A percentile compares a stretch with the other conserved stretches of the same genome.
These are phyloP conservation scores for Cardiocondyla obscurior DNA, from an alignment of 1,140 invertebrate genomes.

Conservation along the genomic window DNA sequence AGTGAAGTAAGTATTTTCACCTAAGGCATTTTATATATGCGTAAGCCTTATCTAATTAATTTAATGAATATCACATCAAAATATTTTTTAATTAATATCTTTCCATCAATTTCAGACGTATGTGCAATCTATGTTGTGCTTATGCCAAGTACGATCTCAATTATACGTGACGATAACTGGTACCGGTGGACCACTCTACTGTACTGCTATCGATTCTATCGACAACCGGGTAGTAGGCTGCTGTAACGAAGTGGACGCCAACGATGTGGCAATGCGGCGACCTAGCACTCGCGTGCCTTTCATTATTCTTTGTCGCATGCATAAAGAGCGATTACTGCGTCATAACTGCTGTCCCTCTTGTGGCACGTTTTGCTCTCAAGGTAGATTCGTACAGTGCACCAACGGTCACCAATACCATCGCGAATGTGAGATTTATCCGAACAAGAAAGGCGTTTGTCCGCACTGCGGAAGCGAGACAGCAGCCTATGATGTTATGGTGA, in stretches of 20 bases:
- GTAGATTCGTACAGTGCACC: slow-evolving; percentile 89
- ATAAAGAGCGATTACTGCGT: slow-evolving; percentile 89
- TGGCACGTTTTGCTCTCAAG: slow-evolving; percentile 96
- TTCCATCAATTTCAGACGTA: slow-evolving; percentile 73
- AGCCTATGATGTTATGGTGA: slow-evolving; percentile 85
- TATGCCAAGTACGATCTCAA: slow-evolving; percentile 83
- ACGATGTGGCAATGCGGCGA: slow-evolving; percentile 87
- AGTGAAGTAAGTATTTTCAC: slow-evolving; percentile 76
- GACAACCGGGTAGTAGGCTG: slow-evolving; percentile 92
- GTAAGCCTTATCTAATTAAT: no score
- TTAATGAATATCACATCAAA: no score
- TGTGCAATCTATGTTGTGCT: slow-evolving; percentile 79
- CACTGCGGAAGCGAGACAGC: slow-evolving; percentile 89
- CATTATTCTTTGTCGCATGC: slow-evolving; percentile 92
- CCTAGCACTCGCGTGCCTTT: slow-evolving; percentile 92
- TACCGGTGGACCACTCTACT: slow-evolving; percentile 82
- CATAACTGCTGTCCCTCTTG: slow-evolving; percentile 97
- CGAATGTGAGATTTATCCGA: slow-evolving; percentile 87
- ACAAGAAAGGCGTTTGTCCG: slow-evolving; percentile 87
- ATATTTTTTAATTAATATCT: no score
- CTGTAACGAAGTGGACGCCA: slow-evolving; percentile 88
- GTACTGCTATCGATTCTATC: slow-evolving; percentile 91
- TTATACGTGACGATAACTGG: slow-evolving; percentile 82
- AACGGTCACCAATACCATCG: slow-evolving; percentile 89
- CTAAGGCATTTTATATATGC: neutral